Conservation (phyloP, 2,797 vertebrate genomes). For the Paedocypris micromegethes region DNA sequence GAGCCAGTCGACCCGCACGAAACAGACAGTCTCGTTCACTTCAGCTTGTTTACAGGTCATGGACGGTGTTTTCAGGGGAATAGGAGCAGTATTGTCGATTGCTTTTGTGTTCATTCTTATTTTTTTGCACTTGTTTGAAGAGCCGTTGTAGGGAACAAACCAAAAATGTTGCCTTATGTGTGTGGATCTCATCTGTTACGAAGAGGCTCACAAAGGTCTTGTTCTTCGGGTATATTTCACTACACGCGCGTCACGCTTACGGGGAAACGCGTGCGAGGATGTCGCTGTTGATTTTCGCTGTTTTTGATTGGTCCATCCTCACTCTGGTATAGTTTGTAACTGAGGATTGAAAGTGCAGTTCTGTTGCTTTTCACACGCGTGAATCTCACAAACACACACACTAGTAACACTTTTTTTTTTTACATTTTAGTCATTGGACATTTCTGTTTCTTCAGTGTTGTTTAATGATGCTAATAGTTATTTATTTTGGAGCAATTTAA, state of each 20-base stretch:
- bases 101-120: slow-evolving; percentile 49
- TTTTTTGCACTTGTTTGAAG: slow-evolving; percentile 68
- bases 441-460: too few species aligned
- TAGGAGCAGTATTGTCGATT: slow-evolving; percentile 60
- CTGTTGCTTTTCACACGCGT: slow-evolving; percentile 55
- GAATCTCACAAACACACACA: slow-evolving; percentile 47
- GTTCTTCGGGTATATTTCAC: slow-evolving; percentile 36
- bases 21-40: slow-evolving; percentile 65
- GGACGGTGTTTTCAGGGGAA: slow-evolving; percentile 21
- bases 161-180: slow-evolving; percentile 79
- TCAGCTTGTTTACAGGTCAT: slow-evolving; percentile 62
- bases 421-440: too few species aligned
- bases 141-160: slow-evolving; percentile 74
- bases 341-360: too few species aligned
- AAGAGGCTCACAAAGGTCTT: slow-evolving; percentile 23
- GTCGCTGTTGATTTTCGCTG: slow-evolving; percentile 11
- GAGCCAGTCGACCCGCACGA: slow-evolving; percentile 63
- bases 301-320: slow-evolving; percentile 2
- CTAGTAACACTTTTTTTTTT: too few species aligned
- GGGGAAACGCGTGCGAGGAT: too few species aligned
- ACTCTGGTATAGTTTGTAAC: background rate
- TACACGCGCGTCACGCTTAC: slow-evolving; percentile 37
- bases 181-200: slow-evolving; percentile 59
- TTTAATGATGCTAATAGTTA: too few species aligned
- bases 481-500: too few species aligned